Evolutionary conservation across 2,113 vertebrate species (phyloP).

Genomic region (Neolamprologus falcicula): DNA sequence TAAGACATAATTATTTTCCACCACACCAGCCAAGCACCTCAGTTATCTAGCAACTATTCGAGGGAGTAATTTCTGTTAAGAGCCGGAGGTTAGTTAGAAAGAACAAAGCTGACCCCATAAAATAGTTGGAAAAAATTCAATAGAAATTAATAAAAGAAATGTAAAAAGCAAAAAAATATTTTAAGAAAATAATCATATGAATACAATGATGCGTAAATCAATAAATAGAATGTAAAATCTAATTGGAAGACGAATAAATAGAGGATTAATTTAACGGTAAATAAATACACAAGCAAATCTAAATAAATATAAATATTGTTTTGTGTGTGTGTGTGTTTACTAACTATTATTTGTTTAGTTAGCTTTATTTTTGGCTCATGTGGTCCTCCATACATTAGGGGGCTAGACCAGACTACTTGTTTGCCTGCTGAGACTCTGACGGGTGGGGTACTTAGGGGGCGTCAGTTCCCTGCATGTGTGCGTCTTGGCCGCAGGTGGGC

Average conservation of each 20-base stretch:
- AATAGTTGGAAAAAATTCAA: neutral
- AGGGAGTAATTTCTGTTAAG: neutral
- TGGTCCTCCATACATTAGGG: neutral
- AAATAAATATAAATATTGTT: neutral
- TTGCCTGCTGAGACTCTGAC: neutral
- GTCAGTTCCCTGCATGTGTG: neutral
- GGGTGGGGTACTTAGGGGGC: neutral
- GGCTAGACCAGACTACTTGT: neutral
- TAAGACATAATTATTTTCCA: neutral
- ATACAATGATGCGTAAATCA: neutral
- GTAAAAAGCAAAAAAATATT: neutral
- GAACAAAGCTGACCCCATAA: neutral
- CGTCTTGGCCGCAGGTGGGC: constrained; percentile 43
- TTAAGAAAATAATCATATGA: neutral
- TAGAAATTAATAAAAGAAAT: neutral
- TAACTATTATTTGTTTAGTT: neutral
- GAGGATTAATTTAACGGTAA: neutral
- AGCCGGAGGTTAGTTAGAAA: neutral
- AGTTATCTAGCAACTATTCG: neutral
- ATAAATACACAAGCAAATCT: neutral
- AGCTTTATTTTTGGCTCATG: neutral
- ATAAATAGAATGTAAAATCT: neutral
- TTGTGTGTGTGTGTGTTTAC: neutral
- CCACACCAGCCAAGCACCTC: neutral
- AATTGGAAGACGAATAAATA: neutral